Evolutionary conservation across 53 echinoderm and acorn worm genomes (phyloP).

Genomic region (Henricia sp.): DNA sequence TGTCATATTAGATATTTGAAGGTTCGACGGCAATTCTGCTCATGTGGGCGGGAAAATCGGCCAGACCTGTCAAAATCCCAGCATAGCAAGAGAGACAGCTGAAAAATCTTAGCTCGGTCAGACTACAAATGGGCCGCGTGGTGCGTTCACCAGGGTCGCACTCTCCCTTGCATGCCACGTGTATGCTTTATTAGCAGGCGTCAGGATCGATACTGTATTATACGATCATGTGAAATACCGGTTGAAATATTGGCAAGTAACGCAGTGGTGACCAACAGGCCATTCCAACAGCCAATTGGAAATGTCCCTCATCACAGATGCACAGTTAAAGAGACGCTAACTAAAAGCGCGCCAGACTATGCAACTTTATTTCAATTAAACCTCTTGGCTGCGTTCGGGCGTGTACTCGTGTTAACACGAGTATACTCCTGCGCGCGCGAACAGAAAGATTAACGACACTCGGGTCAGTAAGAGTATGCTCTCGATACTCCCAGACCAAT

Average conservation of each 20-base stretch:
- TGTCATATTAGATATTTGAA: conserved; percentile 8
- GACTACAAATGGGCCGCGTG: neutral
- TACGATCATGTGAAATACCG: conserved; percentile 17
- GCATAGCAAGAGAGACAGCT: conserved; percentile 11
- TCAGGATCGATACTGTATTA: conserved; percentile 36
- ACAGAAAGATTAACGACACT: too few species aligned
- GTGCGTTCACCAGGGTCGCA: neutral
- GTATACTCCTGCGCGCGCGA: too few species aligned
- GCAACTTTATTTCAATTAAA: too few species aligned
- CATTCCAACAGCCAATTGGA: conserved; percentile 9
- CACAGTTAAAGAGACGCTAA: too few species aligned
- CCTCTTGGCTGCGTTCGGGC: too few species aligned
- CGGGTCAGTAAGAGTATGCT: too few species aligned
- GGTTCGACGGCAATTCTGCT: neutral
- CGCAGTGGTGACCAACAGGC: conserved; percentile 21
- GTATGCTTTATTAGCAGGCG: neutral
- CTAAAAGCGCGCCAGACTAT: too few species aligned
- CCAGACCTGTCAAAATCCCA: conserved; percentile 16
- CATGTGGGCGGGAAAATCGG: neutral
- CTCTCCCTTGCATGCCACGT: too few species aligned
- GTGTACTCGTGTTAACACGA: too few species aligned
- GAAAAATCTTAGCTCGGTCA: conserved; percentile 3
- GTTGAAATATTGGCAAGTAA: conserved; percentile 9
- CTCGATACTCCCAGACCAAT: too few species aligned
- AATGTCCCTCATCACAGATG: too few species aligned